Evolutionary conservation across 2,113 vertebrate genomes (phyloP).

Genomic region (Grallaria varia): DNA sequence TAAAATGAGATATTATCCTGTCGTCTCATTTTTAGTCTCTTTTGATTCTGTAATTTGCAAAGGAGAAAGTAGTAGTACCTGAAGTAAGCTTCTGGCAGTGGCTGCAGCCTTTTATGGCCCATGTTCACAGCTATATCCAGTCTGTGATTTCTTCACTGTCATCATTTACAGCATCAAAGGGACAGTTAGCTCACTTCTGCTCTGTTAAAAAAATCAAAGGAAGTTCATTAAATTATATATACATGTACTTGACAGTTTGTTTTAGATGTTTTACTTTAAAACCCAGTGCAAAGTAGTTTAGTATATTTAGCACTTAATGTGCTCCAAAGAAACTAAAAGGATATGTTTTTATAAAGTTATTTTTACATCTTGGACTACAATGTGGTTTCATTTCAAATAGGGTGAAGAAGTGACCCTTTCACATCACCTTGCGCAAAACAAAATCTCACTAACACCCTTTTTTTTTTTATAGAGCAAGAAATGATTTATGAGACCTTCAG

Average conservation of each 20-base stretch:
- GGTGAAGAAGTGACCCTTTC: not conserved
- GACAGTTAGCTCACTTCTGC: not conserved
- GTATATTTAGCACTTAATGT: not conserved
- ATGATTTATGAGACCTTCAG: not conserved
- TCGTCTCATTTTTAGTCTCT: slow-evolving; percentile 17
- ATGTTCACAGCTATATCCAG: not conserved
- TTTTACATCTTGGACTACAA: not conserved
- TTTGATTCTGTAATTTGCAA: slow-evolving; percentile 36
- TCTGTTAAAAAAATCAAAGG: slow-evolving; percentile 22
- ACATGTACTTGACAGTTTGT: not conserved
- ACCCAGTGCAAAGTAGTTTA: slow-evolving; percentile 23
- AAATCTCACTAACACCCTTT: not conserved
- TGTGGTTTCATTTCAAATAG: not conserved
- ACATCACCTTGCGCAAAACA: not conserved
- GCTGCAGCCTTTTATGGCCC: not conserved
- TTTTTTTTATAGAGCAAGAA: not conserved
- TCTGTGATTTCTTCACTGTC: slow-evolving; percentile 31
- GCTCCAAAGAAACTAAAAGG: not conserved
- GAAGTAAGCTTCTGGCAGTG: slow-evolving; percentile 5
- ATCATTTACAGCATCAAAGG: slow-evolving; percentile 22
- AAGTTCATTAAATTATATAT: slow-evolving; percentile 22
- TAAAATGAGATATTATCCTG: slow-evolving; percentile 20
- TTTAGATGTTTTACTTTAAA: slow-evolving; percentile 47
- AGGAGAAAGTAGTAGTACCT: slow-evolving; percentile 11
- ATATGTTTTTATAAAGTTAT: not conserved